These are phyloP conservation scores for Chouioia cunea DNA, from an alignment of 2,888 invertebrate species.

Conservation along the genomic window DNA sequence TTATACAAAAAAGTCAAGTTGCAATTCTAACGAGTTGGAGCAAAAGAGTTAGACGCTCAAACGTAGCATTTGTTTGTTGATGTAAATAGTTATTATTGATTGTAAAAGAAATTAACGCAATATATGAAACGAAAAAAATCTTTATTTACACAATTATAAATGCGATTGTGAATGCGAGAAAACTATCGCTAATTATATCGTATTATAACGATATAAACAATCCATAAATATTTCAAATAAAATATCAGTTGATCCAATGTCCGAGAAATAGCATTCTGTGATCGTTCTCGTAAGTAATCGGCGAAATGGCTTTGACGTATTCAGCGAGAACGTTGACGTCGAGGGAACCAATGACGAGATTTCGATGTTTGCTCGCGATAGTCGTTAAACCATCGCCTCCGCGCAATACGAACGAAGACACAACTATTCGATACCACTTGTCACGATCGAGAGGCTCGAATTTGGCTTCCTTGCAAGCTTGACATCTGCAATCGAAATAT, in stretches of 20 bases:
- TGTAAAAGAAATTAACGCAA: too few species aligned
- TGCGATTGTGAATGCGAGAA: too few species aligned
- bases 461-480: conserved; percentile 75
- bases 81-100: too few species aligned
- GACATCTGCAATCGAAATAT: conserved; percentile 67
- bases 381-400: conserved; percentile 81
- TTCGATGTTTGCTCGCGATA: conserved; percentile 70
- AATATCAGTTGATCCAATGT: not conserved
- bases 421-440: conserved; percentile 74
- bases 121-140: too few species aligned
- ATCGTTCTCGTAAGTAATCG: conserved; percentile 29
- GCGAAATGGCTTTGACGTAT: conserved; percentile 25
- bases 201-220: too few species aligned
- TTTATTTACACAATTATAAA: too few species aligned
- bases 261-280: conserved; percentile 11
- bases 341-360: conserved; percentile 68
- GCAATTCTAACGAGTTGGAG: too few species aligned
- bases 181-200: too few species aligned
- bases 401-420: conserved; percentile 67
- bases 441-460: conserved; percentile 73
- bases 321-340: conserved; percentile 70
- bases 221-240: too few species aligned
- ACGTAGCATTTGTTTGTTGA: too few species aligned
- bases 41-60: too few species aligned
- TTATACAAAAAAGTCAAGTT: too few species aligned